Base-by-base conservation (phyloP, 2,888 invertebrate genomes). In the Pocota personata region DNA sequence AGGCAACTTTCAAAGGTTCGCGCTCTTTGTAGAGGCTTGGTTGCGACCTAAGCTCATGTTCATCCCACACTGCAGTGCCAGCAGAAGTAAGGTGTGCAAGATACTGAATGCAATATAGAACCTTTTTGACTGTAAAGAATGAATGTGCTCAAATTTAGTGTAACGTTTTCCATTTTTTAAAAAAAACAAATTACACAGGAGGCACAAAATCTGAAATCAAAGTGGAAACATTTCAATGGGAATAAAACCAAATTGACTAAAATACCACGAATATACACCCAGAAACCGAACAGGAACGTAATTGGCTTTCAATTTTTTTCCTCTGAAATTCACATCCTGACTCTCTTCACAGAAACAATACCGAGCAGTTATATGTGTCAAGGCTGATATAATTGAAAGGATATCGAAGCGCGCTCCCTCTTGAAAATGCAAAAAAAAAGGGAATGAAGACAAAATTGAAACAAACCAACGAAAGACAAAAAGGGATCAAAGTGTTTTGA, bases 401-500 rank as follows among this genome's bases (percentile, higher is more conserved):
- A 60, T 60, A 24, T 60, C 60, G 14, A 24, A 24, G 24, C 19
- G 40, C 21, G 60, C 27, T 6, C 8, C 24, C 8, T n/a, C 37
- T n/a, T 24, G 37, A 7, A 40, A 40, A 40, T 40, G 16, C 21
- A 37, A 24, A 40, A 60, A 37, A 24, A 40, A 60, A 2, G 24
- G 27, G 10, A 21, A 14, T 5, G 14, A 32, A 55, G 16, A 21
- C 3, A 21, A 21, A 37, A 58, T 19, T 0, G 1, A 46, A 48
- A 46, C 27, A 14, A 35, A 46, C 46, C 48, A 50, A 27, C 21
- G 27, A 12, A 48, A 55, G 14, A 62, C 46, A 46, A 27, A 35
- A 58, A 14, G 37, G 58, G 69, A 66, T 66, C 50, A 67, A 69
- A 69, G 52, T 69, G 43, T 35, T 58, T 48, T 14, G 6, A 60